Evolutionary conservation across 2,888 invertebrate species (phyloP), one percentile per base, ranked within the genome.

Genomic region (Drosophila cyrtoloma): DNA sequence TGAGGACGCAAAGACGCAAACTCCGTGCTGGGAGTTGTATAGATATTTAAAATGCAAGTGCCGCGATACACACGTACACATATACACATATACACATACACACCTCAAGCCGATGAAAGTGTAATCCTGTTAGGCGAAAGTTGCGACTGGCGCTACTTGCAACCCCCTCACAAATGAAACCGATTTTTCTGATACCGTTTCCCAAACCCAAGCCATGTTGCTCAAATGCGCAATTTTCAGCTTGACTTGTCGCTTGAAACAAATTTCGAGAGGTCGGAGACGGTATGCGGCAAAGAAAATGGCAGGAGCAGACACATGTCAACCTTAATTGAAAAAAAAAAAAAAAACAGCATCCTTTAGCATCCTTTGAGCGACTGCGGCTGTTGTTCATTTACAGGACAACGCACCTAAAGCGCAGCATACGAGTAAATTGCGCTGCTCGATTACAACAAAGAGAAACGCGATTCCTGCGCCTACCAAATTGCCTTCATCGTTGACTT

Each of bases 141-240:
- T 76, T 71, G 64, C 42, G 39, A 74, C 53, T 55, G 60, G 19
- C 51, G 28, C 59, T 67, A 68, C 58, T 62, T 63, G 30, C 74
- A 60, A 65, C 56, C 61, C 64, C 70, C 61, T 47, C 42, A 58
- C 56, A 53, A 62, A 56, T 44, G 32, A 73, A 57, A 39, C 57
- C 63, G 69, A 53, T 64, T 67, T 67, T 37, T 52, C 52, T 52
- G 52, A 55, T 60, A 73, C 58, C 37, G 53, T 71, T 73, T 60
- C 70, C 59, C 60, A 62, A 55, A 71, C 71, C 65, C 62, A 52
- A 19, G 39, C 56, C 26, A 51, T 65, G 51, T 50, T 52, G 56
- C 66, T 62, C 57, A 89, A 89, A 89, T 87, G 88, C 90, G 88
- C 88, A 90, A 90, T 91, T 90, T 90, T 90, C 90, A 77, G 81